phyloP scores from a whole-genome alignment of 2,113 vertebrate species.

The Phaethornis superciliosus region DNA sequence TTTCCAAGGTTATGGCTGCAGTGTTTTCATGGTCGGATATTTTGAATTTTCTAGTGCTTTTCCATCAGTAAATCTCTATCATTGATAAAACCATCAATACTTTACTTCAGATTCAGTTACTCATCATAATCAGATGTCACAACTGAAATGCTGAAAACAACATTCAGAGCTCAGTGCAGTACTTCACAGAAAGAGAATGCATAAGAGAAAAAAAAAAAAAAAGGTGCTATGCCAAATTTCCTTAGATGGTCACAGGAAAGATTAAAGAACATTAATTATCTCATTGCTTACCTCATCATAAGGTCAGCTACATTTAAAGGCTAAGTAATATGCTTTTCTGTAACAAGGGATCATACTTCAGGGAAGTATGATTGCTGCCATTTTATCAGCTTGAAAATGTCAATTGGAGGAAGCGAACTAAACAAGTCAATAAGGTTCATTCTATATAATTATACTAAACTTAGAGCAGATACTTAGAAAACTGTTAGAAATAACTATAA shows the following conservation, averaged over 20 bases:
- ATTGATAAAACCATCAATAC: background rate
- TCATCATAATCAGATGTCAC: background rate
- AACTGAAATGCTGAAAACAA: background rate
- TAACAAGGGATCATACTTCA: background rate
- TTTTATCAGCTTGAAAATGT: slow-evolving; percentile 4
- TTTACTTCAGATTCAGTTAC: background rate
- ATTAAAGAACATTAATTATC: slow-evolving; percentile 20
- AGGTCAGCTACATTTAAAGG: slow-evolving; percentile 15
- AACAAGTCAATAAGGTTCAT: background rate
- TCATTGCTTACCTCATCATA: background rate
- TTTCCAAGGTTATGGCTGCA: background rate
- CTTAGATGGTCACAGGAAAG: background rate
- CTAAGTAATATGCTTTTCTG: background rate
- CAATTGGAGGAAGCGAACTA: background rate
- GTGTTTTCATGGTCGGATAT: background rate
- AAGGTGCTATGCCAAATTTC: background rate
- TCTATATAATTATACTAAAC: background rate
- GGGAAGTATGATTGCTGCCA: background rate
- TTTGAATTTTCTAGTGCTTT: background rate
- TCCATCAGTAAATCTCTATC: background rate
- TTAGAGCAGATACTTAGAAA: background rate
- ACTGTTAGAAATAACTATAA: background rate
- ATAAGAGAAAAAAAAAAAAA: background rate
- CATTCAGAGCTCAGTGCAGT: background rate
- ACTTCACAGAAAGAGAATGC: background rate